A percentile compares a stretch with the other conserved stretches of the same genome.
Evolutionary conservation across 2,797 vertebrate species (phyloP).

Genomic region (Hyperoplus lanceolatus): DNA sequence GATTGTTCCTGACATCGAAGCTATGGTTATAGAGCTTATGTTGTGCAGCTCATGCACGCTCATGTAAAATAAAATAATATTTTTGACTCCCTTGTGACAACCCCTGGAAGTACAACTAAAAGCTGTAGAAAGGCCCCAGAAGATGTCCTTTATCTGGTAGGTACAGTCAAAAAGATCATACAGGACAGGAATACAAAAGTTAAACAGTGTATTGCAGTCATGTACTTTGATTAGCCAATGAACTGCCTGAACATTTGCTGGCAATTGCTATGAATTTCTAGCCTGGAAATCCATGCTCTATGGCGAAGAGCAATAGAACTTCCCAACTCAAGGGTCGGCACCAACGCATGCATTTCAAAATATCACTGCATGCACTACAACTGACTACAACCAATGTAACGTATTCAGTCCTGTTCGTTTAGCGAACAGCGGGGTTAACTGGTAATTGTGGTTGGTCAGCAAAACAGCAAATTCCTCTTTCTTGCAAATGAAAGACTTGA

Average conservation of each 20-base stretch:
- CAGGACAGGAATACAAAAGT: background rate
- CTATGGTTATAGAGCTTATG: background rate
- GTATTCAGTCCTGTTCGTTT: no score
- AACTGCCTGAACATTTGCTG: background rate
- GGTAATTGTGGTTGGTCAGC: no score
- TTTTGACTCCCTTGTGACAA: background rate
- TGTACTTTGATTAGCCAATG: background rate
- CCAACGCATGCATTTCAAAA: no score
- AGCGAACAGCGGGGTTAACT: no score
- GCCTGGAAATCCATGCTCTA: no score
- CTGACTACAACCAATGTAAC: no score
- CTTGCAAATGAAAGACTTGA: no score
- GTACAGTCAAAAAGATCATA: background rate
- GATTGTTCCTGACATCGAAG: constrained; percentile 2
- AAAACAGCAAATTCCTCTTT: no score
- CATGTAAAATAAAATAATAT: background rate
- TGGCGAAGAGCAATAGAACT: no score
- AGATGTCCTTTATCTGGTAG: background rate
- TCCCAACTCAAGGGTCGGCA: no score
- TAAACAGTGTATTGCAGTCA: background rate
- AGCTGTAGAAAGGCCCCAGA: background rate
- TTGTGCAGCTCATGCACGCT: background rate
- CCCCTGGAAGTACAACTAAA: background rate
- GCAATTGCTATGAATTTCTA: background rate
- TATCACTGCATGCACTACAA: no score